Evolutionary conservation across 2,888 invertebrate species (phyloP), one percentile per base, ranked within the genome.

Genomic region (Eudasyphora cyanicolor): DNA sequence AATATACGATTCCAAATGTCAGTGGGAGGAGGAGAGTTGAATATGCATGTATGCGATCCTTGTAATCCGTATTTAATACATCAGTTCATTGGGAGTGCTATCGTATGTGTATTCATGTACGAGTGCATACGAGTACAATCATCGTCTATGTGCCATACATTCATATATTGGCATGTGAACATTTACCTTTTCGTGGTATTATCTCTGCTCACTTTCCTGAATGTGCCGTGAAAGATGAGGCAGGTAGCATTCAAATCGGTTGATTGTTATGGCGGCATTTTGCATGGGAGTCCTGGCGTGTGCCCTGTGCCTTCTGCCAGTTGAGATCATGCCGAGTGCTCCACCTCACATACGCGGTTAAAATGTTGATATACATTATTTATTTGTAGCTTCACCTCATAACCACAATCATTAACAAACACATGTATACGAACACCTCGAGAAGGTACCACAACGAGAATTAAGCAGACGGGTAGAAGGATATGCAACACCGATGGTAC

Each of bases 341-440:
- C 17, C 27, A 27, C 57, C 21, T 27, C 57, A 27, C 32, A 79
- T 29, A 35, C 42, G 76, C 69, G 76, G 74, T 74, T 76, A 12
- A 70, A 74, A 69, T 79, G 76, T 79, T 76, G 73, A 79, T 79
- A 67, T 76, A 79, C 57, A 51, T 76, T 79, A 79, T 82, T 82
- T 79, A 79, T 82, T 76, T 73, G 32, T 45, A 69, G 82, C 73
- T 76, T 38, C 57, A 76, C 73, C 79, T 76, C 82, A 76, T 27
- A 67, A 45, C 82, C 79, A 73, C 82, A 76, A 79, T 76, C 76
- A 76, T 76, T 79, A 79, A 57, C 57, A 57, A 57, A 57, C 57
- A 57, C 57, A 24, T 57, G 24, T 27, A 14, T 19, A n/a, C 49
- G 17, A 38, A 38, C 38, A 38, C 38, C 8, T 38, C 5, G 38